These are phyloP conservation scores for Odontocolon sp. DNA, from an alignment of 2,888 invertebrate genomes.

Conservation along the genomic window DNA sequence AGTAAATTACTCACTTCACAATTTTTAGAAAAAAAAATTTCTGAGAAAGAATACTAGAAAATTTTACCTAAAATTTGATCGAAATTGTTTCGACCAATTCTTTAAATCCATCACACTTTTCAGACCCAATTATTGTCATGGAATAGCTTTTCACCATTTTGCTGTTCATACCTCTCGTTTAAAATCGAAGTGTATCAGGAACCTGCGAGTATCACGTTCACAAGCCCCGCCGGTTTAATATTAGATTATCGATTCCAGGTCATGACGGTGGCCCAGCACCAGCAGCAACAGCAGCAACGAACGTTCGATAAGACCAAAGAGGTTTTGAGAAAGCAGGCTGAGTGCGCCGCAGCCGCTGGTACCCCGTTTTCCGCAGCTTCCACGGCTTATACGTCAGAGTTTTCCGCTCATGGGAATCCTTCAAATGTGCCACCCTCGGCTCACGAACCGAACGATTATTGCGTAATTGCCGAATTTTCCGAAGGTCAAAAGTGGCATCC, in stretches of 20 bases:
- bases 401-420: slow-evolving; percentile 64
- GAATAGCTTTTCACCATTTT: slow-evolving; percentile 20
- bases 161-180: slow-evolving; percentile 40
- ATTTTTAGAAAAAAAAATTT: too few relatives aligned
- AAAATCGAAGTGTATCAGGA: slow-evolving; percentile 58
- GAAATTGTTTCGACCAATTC: too few relatives aligned
- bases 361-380: slow-evolving; percentile 66
- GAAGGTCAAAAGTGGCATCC: slow-evolving; percentile 80
- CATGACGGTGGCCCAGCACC: slow-evolving; percentile 70
- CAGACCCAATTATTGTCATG: background rate
- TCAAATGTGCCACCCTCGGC: slow-evolving; percentile 56
- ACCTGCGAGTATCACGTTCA: slow-evolving; percentile 51
- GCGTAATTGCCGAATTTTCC: slow-evolving; percentile 71
- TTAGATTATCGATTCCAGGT: slow-evolving; percentile 69
- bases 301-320: slow-evolving; percentile 76
- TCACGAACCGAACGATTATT: slow-evolving; percentile 62
- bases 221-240: slow-evolving; percentile 60
- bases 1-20: too few relatives aligned
- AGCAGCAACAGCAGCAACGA: slow-evolving; percentile 68
- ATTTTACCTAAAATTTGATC: too few relatives aligned
- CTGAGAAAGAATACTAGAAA: too few relatives aligned
- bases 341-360: slow-evolving; percentile 65
- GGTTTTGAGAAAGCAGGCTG: slow-evolving; percentile 73
- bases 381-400: slow-evolving; percentile 66
- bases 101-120: slow-evolving; percentile 9